These are phyloP conservation scores for Tamias sibiricus DNA, from an alignment of 2,113 vertebrate genomes.

Conservation along the genomic window DNA sequence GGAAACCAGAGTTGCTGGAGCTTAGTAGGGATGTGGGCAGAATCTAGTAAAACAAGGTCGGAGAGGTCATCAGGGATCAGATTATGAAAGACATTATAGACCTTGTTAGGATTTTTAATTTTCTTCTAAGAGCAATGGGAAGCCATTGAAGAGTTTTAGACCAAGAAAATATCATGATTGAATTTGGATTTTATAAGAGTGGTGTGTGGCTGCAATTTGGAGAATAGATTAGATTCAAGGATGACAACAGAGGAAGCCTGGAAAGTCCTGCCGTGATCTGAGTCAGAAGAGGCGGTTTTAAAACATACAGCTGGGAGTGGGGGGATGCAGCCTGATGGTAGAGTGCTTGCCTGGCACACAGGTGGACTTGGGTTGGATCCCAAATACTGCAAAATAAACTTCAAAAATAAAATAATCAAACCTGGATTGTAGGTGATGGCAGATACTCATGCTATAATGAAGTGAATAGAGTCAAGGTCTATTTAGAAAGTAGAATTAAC, in stretches of 20 bases:
- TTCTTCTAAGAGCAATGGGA: background rate
- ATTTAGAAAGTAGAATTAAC: conserved; percentile 1
- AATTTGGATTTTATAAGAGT: background rate
- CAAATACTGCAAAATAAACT: background rate
- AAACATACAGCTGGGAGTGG: background rate
- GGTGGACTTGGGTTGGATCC: too few species aligned
- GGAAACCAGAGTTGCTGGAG: background rate
- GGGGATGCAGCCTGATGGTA: background rate
- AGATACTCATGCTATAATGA: background rate
- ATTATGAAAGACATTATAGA: background rate
- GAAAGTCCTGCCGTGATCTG: background rate
- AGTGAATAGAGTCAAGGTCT: background rate
- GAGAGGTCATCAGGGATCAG: background rate
- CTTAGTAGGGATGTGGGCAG: background rate
- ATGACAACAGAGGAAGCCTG: background rate
- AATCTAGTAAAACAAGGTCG: background rate
- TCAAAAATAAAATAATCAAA: background rate
- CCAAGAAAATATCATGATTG: background rate
- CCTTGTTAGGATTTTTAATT: background rate
- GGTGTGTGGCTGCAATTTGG: background rate
- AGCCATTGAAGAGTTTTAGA: background rate
- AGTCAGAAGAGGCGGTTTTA: background rate
- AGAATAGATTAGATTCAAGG: background rate
- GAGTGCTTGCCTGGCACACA: too few species aligned
- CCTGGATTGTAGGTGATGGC: background rate